Conservation (phyloP, 2,888 invertebrate species). For the Argyresthia albistria region DNA sequence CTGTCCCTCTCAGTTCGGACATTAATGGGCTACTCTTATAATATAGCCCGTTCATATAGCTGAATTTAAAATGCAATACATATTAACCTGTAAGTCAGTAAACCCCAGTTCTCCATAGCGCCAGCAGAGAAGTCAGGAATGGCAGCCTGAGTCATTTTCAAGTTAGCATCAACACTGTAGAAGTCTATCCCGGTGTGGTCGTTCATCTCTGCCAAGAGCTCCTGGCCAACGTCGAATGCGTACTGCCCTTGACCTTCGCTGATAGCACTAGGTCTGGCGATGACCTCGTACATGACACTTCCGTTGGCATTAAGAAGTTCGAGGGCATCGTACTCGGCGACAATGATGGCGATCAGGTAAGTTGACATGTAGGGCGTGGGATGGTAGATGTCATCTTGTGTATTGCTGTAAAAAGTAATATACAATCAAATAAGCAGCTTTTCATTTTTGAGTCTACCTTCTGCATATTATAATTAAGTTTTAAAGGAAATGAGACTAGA, state of each 20-base stretch:
- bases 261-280: slow-evolving; percentile 55
- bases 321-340: slow-evolving; percentile 69
- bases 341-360: slow-evolving; percentile 79
- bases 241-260: slow-evolving; percentile 39
- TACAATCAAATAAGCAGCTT: no score
- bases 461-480: no score
- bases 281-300: slow-evolving; percentile 41
- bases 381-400: slow-evolving; percentile 32
- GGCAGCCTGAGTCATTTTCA: slow-evolving; percentile 80
- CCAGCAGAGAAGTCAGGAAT: slow-evolving; percentile 84
- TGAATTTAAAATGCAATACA: no score
- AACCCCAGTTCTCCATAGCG: slow-evolving; percentile 91
- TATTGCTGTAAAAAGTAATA: no score
- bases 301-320: slow-evolving; percentile 7
- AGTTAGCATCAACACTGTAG: slow-evolving; percentile 48
- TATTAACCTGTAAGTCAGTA: slow-evolving; percentile 81
- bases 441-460: no score
- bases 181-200: slow-evolving; percentile 67
- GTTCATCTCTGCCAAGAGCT: slow-evolving; percentile 61
- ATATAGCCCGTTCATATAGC: no score
- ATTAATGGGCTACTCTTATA: no score
- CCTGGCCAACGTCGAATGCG: slow-evolving; percentile 47
- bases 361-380: slow-evolving; percentile 73
- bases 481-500: no score
- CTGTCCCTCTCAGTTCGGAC: no score